A percentile compares a stretch with the other conserved stretches of the same genome.
phyloP scores from a whole-genome alignment of 2,113 vertebrate species.

The Proterorhinus semilunaris region DNA sequence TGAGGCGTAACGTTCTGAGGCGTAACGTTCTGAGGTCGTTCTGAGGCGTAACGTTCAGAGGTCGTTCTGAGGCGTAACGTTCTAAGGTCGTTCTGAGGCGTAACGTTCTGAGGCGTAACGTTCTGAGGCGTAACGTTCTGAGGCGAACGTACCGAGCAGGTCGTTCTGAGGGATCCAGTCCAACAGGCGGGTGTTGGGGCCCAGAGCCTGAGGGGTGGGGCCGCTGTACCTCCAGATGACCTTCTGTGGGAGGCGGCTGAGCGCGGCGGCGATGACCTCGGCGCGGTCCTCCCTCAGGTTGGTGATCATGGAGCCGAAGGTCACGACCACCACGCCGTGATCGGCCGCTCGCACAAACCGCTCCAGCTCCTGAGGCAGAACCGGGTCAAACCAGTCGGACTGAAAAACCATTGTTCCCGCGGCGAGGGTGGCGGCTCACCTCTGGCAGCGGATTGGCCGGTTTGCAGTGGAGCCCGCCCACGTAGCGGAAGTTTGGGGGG shows the following conservation, averaged over 20 bases:
- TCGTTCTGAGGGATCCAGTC: conserved; percentile 88
- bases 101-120: too few species aligned
- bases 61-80: too few species aligned
- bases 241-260: conserved; percentile 83
- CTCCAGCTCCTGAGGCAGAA: conserved; percentile 77
- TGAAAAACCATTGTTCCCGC: neutral
- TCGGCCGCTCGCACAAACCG: conserved; percentile 82
- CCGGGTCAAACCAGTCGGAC: neutral
- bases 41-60: too few species aligned
- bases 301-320: conserved; percentile 81
- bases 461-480: conserved; percentile 48
- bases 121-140: too few species aligned
- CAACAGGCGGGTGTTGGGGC: conserved; percentile 77
- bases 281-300: conserved; percentile 77
- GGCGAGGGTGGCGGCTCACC: neutral
- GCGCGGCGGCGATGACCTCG: conserved; percentile 76
- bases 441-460: conserved; percentile 34
- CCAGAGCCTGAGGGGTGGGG: conserved; percentile 74
- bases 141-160: conserved; percentile 76
- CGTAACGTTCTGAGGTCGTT: too few species aligned
- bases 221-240: conserved; percentile 85
- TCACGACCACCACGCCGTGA: conserved; percentile 80
- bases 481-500: conserved; percentile 37
- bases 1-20: too few species aligned
- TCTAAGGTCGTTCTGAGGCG: too few species aligned